Conservation (phyloP, 1,140 invertebrate species). For the Gerris buenoi region DNA sequence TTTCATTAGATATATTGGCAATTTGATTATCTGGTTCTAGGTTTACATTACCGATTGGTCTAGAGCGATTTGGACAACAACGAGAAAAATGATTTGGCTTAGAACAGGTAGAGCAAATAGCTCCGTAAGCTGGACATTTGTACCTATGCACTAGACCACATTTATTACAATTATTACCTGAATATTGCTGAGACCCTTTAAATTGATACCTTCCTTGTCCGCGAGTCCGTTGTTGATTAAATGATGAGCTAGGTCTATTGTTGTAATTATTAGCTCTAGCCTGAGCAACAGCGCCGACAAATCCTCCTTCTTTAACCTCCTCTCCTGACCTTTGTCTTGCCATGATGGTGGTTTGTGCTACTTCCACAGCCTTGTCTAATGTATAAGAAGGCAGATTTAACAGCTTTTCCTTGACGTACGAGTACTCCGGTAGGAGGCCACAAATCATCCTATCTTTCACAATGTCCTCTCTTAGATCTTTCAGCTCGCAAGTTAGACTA, state of each 20-base stretch:
- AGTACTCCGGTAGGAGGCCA: not conserved
- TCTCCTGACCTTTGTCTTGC: not conserved
- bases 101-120: not conserved
- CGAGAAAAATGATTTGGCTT: not conserved
- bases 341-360: not conserved
- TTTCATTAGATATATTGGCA: too few relatives aligned
- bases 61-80: not conserved
- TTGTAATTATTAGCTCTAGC: not conserved
- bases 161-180: not conserved
- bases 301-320: not conserved
- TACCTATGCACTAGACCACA: not conserved
- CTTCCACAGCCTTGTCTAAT: not conserved
- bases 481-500: not conserved
- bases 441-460: not conserved
- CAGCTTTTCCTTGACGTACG: not conserved
- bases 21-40: too few relatives aligned
- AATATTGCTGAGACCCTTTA: not conserved
- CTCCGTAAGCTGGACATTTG: not conserved
- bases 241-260: not conserved
- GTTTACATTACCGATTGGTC: not conserved
- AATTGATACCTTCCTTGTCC: not conserved
- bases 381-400: not conserved
- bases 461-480: not conserved
- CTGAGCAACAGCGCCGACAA: not conserved
- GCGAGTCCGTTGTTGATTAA: not conserved